Conservation (phyloP, 2,113 vertebrate species). For the Bucco capensis region DNA sequence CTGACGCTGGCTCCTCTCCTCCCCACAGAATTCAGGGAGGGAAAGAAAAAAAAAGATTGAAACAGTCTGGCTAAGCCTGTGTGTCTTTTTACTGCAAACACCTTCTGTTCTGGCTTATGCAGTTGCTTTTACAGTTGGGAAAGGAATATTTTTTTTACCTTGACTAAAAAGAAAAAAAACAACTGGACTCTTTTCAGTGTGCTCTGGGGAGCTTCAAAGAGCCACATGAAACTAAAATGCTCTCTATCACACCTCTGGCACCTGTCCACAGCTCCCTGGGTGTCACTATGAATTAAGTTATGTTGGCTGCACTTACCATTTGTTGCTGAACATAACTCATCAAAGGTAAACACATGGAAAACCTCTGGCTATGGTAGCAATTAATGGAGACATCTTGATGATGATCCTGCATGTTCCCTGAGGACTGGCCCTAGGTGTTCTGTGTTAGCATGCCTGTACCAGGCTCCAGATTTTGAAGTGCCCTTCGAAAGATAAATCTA, state of each 20-base stretch:
- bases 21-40: not conserved
- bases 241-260: conserved; percentile 14
- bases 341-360: conserved; percentile 18
- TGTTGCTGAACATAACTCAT: conserved; percentile 28
- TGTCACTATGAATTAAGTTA: conserved; percentile 19
- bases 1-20: not conserved
- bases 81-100: conserved; percentile 7
- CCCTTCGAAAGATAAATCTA: not conserved
- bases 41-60: not conserved
- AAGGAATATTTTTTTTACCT: conserved; percentile 11
- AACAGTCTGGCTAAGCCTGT: not conserved
- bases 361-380: conserved; percentile 14
- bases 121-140: conserved; percentile 59
- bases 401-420: not conserved
- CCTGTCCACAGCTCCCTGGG: not conserved
- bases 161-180: not conserved
- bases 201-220: conserved; percentile 29
- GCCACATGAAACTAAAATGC: conserved; percentile 36
- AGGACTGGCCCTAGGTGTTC: not conserved
- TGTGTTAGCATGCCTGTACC: not conserved
- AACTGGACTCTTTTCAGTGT: not conserved
- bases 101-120: conserved; percentile 53
- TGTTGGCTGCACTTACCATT: not conserved
- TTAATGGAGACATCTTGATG: not conserved
- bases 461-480: not conserved